Base-by-base conservation (phyloP, 2,888 invertebrate species). In the Tenthredo notha region DNA sequence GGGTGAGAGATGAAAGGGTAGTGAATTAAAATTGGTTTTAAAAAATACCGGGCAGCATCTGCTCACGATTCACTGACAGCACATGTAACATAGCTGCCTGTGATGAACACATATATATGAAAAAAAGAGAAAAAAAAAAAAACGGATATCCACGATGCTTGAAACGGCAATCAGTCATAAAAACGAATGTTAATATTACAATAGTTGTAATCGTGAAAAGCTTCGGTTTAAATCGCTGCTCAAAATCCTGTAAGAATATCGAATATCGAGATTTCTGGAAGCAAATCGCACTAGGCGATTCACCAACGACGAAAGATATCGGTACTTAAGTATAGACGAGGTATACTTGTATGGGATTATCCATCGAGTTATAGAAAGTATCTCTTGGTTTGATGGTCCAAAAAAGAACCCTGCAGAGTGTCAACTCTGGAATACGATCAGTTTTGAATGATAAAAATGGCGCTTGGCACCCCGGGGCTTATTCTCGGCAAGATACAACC, bases 351-450 rank as follows among this genome's bases (percentile, higher is more conserved):
- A 29, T 25, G 47, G 82, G 82, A 83, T 83, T 50, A 83, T 83
- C 83, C 47, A 21, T 40, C 50, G 67, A 83, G 83, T 83, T 83
- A 70, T 83, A 67, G 61, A 80, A 80, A 80, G 58, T 80, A 67
- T 7, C 67, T 67, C 37, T 12, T 25, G n/a, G 80, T 21, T 37
- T 18, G 40, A 9, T 25, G 9, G 4, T 29, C 54, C 54, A 54
- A 1, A 67, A 67, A 10, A 40, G 40, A 61, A 61, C 43, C 61
- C 80, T 80, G 61, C 12, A 33, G 58, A 77, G 77, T 54, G 58
- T 61, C 80, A 80, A 58, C 80, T 80, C 21, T 40, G 40, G 21
- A 40, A 61, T 18, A 37, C 12, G 80, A 80, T 61, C 80, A 80
- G 80, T 80, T 80, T 80, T 61, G 33, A 10, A 40, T 33, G 33